Percentiles rank a stretch among this genome's conserved stretches.
These are phyloP conservation scores for Ciconia maguari DNA, from an alignment of 2,113 vertebrate genomes.

Conservation along the genomic window DNA sequence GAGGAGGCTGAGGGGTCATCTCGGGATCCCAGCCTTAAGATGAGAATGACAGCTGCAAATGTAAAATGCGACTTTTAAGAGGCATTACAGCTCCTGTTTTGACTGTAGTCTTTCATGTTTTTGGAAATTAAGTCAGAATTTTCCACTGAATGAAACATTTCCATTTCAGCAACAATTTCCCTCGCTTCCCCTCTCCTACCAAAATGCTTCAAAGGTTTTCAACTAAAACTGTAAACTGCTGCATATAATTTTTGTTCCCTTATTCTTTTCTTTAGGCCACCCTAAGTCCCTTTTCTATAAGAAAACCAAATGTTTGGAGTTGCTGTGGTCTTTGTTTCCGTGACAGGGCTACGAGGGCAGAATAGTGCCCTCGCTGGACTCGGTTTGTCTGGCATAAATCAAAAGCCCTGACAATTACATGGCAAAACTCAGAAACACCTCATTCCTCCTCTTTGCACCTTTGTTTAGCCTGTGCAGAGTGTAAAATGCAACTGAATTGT, in stretches of 20 bases:
- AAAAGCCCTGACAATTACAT: not conserved
- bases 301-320: not conserved
- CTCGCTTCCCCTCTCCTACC: not conserved
- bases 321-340: not conserved
- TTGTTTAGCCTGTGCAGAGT: not conserved
- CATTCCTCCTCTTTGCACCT: not conserved
- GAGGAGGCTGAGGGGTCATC: not conserved
- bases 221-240: not conserved
- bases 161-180: not conserved
- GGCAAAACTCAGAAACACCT: not conserved
- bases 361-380: not conserved
- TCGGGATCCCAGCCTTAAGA: not conserved
- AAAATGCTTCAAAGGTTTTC: not conserved
- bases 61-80: not conserved
- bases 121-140: conserved; percentile 7
- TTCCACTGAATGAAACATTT: not conserved
- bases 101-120: not conserved
- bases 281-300: not conserved
- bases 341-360: not conserved
- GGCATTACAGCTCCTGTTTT: not conserved
- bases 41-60: conserved; percentile 12
- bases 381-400: not conserved
- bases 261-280: not conserved
- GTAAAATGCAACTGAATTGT: not conserved
- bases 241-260: not conserved